These are phyloP conservation scores for Caenorhabditis macrosperma DNA, from an alignment of 2,888 invertebrate species.

Conservation along the genomic window DNA sequence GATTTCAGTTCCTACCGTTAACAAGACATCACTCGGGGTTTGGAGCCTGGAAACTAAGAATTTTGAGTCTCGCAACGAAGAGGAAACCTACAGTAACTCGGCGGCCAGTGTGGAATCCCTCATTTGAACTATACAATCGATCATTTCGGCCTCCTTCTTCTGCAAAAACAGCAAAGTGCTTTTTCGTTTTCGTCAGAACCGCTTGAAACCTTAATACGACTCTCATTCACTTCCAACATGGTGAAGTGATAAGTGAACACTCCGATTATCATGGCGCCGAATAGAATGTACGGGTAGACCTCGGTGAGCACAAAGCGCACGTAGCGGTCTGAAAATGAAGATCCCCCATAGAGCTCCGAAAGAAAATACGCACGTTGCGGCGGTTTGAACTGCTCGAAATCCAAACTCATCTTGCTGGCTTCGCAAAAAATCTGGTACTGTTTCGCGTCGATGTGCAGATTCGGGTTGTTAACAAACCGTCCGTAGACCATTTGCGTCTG, in stretches of 20 bases:
- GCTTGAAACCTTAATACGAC: too few species aligned
- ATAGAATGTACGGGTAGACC: slow-evolving; percentile 31
- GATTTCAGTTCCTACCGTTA: too few species aligned
- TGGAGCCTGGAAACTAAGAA: slow-evolving; percentile 24
- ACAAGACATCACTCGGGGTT: slow-evolving; percentile 24
- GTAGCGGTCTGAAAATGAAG: slow-evolving; percentile 10
- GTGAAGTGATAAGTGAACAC: slow-evolving; percentile 36
- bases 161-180: background rate
- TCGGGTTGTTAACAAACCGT: background rate
- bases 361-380: background rate
- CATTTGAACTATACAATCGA: slow-evolving; percentile 33
- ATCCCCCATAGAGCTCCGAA: background rate
- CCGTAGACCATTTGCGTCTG: slow-evolving; percentile 22
- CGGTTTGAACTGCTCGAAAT: slow-evolving; percentile 9
- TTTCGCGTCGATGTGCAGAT: slow-evolving; percentile 11
- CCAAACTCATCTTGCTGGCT: background rate
- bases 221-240: slow-evolving; percentile 42
- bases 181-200: slow-evolving; percentile 4
- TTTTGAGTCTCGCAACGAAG: background rate
- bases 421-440: slow-evolving; percentile 5
- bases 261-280: slow-evolving; percentile 19
- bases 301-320: slow-evolving; percentile 1
- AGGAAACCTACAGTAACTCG: slow-evolving; percentile 14
- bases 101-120: slow-evolving; percentile 25
- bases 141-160: slow-evolving; percentile 44